Conservation (phyloP, 2,888 invertebrate species). For the Capitulum mitella region DNA sequence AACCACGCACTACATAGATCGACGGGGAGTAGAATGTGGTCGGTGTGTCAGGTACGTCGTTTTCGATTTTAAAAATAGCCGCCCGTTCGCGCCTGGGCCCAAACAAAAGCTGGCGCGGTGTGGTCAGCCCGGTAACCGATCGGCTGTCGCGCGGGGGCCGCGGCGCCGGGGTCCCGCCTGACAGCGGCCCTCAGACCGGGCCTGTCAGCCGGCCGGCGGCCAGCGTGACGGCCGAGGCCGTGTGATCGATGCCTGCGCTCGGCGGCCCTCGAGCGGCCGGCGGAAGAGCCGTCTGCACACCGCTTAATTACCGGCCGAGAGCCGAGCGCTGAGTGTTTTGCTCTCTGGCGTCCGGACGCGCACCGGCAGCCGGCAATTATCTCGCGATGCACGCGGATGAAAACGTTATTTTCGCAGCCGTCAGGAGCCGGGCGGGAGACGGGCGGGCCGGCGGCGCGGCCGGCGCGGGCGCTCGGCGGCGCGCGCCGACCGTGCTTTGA, state of each 20-base stretch:
- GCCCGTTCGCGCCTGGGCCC: too few relatives aligned
- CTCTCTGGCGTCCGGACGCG: not conserved
- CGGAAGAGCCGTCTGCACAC: not conserved
- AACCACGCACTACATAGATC: too few relatives aligned
- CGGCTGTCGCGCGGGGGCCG: too few relatives aligned
- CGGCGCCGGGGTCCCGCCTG: too few relatives aligned
- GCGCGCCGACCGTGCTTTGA: not conserved
- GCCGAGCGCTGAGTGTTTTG: not conserved
- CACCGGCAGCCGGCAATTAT: not conserved
- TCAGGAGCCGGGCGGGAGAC: not conserved
- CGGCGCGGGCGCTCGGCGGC: not conserved
- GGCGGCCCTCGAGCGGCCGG: not conserved
- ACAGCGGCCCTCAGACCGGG: too few relatives aligned
- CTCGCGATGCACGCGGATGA: conserved; percentile 13
- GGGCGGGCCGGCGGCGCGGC: not conserved
- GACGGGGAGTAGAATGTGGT: too few relatives aligned
- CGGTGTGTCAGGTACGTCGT: too few relatives aligned
- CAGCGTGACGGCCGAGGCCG: too few relatives aligned
- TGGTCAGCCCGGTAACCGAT: too few relatives aligned
- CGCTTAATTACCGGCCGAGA: not conserved
- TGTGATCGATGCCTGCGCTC: not conserved
- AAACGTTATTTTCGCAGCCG: conserved; percentile 3
- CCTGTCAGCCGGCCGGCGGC: not conserved
- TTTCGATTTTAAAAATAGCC: too few relatives aligned
- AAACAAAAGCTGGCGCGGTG: too few relatives aligned